phyloP scores from a whole-genome alignment of 1,140 invertebrate species.

The Halesus radiatus region DNA sequence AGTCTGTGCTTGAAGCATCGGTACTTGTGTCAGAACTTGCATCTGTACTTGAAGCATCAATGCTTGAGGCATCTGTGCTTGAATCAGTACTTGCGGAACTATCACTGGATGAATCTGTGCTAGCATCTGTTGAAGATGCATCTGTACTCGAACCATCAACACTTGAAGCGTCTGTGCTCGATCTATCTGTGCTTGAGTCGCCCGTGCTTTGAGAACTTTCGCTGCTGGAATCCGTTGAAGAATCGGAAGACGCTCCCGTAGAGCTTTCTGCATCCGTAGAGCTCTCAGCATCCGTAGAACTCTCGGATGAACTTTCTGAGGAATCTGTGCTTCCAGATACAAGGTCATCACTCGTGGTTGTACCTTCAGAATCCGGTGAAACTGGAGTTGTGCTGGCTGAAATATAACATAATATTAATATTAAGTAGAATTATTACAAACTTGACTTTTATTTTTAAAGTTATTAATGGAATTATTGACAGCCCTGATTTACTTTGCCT shows the following conservation, averaged over 20 bases:
- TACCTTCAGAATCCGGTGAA: slow-evolving; percentile 25
- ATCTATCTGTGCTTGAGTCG: slow-evolving; percentile 15
- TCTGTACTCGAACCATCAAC: slow-evolving; percentile 38
- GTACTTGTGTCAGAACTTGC: slow-evolving; percentile 33
- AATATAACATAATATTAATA: too few relatives aligned
- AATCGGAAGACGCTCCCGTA: too few relatives aligned
- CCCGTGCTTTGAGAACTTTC: slow-evolving; percentile 38
- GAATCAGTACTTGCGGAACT: slow-evolving; percentile 26
- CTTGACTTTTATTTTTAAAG: too few relatives aligned
- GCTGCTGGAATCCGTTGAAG: not conserved
- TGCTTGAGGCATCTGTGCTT: slow-evolving; percentile 32
- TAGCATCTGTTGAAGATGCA: slow-evolving; percentile 40
- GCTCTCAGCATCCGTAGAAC: slow-evolving; percentile 33
- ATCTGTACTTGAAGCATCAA: slow-evolving; percentile 25
- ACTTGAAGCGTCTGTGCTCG: slow-evolving; percentile 40
- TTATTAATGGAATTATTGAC: too few relatives aligned
- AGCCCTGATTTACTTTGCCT: too few relatives aligned
- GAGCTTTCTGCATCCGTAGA: slow-evolving; percentile 36
- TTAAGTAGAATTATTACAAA: too few relatives aligned
- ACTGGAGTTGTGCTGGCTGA: slow-evolving; percentile 14
- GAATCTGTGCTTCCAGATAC: slow-evolving; percentile 34
- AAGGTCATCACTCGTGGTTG: slow-evolving; percentile 20
- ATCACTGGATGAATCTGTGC: slow-evolving; percentile 20
- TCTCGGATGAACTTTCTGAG: slow-evolving; percentile 24
- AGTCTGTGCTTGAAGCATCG: slow-evolving; percentile 29